Percentiles rank a stretch among this genome's conserved stretches.
Evolutionary conservation across 2,113 vertebrate genomes (phyloP).

Genomic region (Podiceps cristatus): DNA sequence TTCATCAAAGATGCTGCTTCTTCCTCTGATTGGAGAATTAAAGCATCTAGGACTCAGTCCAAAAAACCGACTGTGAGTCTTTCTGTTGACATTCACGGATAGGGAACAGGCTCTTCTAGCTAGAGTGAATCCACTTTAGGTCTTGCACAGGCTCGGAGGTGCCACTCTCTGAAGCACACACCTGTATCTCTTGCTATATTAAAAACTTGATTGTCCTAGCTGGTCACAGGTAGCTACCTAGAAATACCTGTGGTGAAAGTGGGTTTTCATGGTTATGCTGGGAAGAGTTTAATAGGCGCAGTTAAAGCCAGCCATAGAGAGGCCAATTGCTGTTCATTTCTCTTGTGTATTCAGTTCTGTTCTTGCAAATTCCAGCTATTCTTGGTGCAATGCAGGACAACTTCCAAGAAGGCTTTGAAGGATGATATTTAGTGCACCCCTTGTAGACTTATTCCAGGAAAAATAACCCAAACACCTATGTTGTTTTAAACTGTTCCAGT

Average conservation of each 20-base stretch:
- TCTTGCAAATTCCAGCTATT: not conserved
- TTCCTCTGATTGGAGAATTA: not conserved
- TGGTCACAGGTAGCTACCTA: not conserved
- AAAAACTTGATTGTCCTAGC: not conserved
- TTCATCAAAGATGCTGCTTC: not conserved
- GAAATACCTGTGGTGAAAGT: not conserved
- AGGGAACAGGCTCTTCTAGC: not conserved
- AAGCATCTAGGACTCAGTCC: not conserved
- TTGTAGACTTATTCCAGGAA: not conserved
- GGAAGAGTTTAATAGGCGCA: not conserved
- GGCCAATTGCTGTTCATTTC: not conserved
- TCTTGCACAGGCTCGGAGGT: not conserved
- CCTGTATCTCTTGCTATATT: not conserved
- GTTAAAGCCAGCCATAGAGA: not conserved
- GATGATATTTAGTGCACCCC: not conserved
- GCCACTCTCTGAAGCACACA: not conserved
- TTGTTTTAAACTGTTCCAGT: not conserved
- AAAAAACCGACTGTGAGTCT: not conserved
- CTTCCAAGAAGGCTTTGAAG: not conserved
- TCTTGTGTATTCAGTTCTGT: not conserved
- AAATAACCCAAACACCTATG: not conserved
- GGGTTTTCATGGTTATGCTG: not conserved
- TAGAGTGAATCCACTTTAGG: not conserved
- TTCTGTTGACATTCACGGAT: rapidly evolving
- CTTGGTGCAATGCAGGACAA: not conserved